Evolutionary conservation across 2,888 invertebrate species (phyloP), one percentile per base, ranked within the genome.

Genomic region (Bombylius discolor): DNA sequence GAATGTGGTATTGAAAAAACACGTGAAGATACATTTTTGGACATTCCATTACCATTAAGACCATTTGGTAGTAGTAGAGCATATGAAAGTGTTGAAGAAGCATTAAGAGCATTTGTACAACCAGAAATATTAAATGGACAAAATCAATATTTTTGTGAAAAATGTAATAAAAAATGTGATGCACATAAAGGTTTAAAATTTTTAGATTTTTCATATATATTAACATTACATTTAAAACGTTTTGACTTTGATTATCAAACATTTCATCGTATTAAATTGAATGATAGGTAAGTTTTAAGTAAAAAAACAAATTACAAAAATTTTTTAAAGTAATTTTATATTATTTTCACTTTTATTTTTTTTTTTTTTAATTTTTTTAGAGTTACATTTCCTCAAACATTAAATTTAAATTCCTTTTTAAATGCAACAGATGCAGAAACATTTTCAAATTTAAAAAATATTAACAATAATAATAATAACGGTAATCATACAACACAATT

Each of bases 121-220:
- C 88, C 89, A 1, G 93, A 93, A 76, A 84, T 83, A 5, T 76
- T 93, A 42, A 85, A 89, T 59, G 91, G 78, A 9, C 84, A 83
- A 66, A 92, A 93, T 76, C 89, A 92, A 74, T 93, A 93, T 74
- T 81, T 82, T 68, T 93, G 93, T 73, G 89, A 89, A 64, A 84
- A 83, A 62, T 93, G 93, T 73, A 80, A 86, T 65, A 86, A 87
- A 69, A 89, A 89, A 68, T 89, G 89, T 68, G 84, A 92, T 70
- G 92, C 92, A 14, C 89, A 92, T 68, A 93, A 93, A 76, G 92
- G 93, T 46, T 76, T 93, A 52, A 89, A 89, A 70, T 91, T 93
- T 69, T 82, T 83, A 31, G 83, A 85, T 61, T 89, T 93, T 70
- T 92, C 93, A 0, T 92, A 93, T 70, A 77, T 94, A 59, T 75